Evolutionary conservation across 2,888 invertebrate species (phyloP), one percentile per base, ranked within the genome.

Genomic region (Troides oblongomaculatus): DNA sequence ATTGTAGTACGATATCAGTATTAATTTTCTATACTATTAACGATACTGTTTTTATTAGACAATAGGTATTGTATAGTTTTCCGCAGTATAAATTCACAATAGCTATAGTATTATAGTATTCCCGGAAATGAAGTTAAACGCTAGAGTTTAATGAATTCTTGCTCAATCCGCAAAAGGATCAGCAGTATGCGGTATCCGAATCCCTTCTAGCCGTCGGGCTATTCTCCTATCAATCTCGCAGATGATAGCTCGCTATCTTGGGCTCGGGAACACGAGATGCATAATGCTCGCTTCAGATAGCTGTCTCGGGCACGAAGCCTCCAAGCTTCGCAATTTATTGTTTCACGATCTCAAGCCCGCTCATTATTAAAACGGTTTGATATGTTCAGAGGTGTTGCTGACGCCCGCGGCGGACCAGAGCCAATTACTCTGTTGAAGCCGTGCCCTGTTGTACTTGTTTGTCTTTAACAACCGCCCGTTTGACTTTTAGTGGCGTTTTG

Each of bases 281-380:
- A 92, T 92, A 92, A 92, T 92, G 90, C 90, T 88, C 83, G 85
- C 79, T 80, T 83, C 86, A 89, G 92, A 92, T 92, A 90, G 90
- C 92, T 90, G 91, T 91, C 92, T 91, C 84, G 83, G 76, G 89
- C 92, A 92, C 92, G 92, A 92, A 92, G 92, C 92, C 92, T 92
- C 86, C 86, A 85, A 92, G 92, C 89, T 87, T 92, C 84, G 92
- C 92, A 92, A 92, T 92, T 92, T 92, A 92, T 92, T 91, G 92
- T 92, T 92, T 92, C 92, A 92, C 92, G 92, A 92, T 92, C 90
- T 89, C 88, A 83, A 84, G 83, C 86, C 78, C 84, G 90, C 89
- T 92, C 91, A 92, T 92, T 92, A 92, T 92, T 92, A 92, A 92
- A 92, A 92, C 91, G 90, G 92, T 92, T 90, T 90, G 92, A 89